Conservation (phyloP, 2,888 invertebrate genomes). For the Macaria liturata region DNA sequence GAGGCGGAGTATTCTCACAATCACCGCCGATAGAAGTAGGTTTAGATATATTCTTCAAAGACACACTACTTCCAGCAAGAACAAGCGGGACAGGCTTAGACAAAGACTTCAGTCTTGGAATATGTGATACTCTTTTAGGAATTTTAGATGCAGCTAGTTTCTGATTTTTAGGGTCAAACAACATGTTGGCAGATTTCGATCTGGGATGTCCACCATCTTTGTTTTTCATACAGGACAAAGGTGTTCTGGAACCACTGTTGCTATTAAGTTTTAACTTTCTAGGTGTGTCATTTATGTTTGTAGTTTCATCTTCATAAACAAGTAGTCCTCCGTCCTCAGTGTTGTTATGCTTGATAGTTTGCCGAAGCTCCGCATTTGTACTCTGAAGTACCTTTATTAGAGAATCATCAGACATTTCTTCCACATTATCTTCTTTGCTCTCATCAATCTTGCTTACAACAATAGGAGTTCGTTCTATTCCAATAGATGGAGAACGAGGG, state of each 20-base stretch:
- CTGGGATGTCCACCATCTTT: slow-evolving; percentile 65
- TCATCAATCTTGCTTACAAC: slow-evolving; percentile 59
- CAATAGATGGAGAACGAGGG: slow-evolving; percentile 75
- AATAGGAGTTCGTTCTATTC: slow-evolving; percentile 78
- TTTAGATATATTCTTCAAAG: slow-evolving; percentile 66
- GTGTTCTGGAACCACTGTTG: slow-evolving; percentile 69
- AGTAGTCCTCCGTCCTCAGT: slow-evolving; percentile 74
- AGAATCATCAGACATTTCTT: slow-evolving; percentile 76
- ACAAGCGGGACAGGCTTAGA: slow-evolving; percentile 53
- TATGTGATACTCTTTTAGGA: slow-evolving; percentile 66
- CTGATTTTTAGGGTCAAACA: slow-evolving; percentile 59
- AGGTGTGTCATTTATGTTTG: slow-evolving; percentile 55
- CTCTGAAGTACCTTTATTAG: slow-evolving; percentile 70
- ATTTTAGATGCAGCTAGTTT: slow-evolving; percentile 47
- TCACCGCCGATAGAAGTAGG: slow-evolving; percentile 59
- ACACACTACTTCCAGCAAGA: slow-evolving; percentile 59
- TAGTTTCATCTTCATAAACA: slow-evolving; percentile 84
- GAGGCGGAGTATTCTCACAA: slow-evolving; percentile 78
- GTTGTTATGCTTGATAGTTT: slow-evolving; percentile 56
- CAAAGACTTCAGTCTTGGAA: slow-evolving; percentile 71
- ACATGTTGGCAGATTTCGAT: slow-evolving; percentile 73
- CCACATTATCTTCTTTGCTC: slow-evolving; percentile 60
- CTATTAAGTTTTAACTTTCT: slow-evolving; percentile 63
- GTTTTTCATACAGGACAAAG: slow-evolving; percentile 79
- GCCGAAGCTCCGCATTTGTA: slow-evolving; percentile 61